A percentile compares a stretch with the other conserved stretches of the same genome.
phyloP scores from a whole-genome alignment of 2,888 invertebrate species.

The Lycophotia porphyrea region DNA sequence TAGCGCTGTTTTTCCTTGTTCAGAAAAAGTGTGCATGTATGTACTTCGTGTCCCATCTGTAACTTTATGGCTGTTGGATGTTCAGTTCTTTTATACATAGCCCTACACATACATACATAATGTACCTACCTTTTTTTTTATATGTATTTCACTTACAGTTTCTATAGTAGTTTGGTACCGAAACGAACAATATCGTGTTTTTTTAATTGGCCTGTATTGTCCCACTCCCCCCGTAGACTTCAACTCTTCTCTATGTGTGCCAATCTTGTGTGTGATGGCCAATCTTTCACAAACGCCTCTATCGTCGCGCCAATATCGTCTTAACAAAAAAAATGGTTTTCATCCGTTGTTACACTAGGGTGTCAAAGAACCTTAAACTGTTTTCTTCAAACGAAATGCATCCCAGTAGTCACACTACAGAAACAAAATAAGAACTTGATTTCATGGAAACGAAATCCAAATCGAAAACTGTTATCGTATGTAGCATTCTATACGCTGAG shows the following conservation, averaged over 20 bases:
- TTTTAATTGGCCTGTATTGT: no score
- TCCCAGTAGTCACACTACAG: slow-evolving; percentile 36
- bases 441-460: slow-evolving; percentile 60
- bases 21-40: slow-evolving; percentile 44
- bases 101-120: slow-evolving; percentile 9
- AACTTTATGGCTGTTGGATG: slow-evolving; percentile 25
- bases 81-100: slow-evolving; percentile 32
- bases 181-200: background rate
- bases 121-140: background rate
- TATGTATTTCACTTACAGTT: background rate
- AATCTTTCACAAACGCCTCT: no score
- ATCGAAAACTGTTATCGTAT: slow-evolving; percentile 63
- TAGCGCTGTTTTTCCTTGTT: slow-evolving; percentile 44
- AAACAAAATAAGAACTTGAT: slow-evolving; percentile 53
- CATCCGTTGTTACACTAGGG: background rate
- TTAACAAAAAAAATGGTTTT: background rate
- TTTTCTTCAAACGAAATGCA: slow-evolving; percentile 35
- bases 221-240: no score
- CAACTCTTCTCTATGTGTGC: no score
- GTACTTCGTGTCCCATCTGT: slow-evolving; percentile 46
- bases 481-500: slow-evolving; percentile 60
- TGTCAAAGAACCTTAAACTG: slow-evolving; percentile 22
- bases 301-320: slow-evolving; percentile 1
- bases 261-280: no score
- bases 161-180: background rate